These are phyloP conservation scores for Pardalotus punctatus DNA, from an alignment of 2,113 vertebrate species.

Conservation along the genomic window DNA sequence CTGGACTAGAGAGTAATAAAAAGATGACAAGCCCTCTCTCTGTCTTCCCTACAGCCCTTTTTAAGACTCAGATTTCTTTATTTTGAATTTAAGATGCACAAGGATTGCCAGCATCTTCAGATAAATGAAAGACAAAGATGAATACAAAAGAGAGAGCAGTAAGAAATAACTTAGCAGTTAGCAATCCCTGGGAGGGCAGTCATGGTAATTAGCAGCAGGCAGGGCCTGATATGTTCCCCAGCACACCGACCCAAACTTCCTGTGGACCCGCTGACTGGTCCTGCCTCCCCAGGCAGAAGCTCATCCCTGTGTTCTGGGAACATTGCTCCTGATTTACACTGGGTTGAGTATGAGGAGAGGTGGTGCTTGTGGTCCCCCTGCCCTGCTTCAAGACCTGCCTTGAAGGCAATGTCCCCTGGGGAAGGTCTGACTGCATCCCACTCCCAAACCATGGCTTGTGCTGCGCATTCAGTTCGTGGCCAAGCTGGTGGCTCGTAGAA, in stretches of 20 bases:
- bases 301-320: neutral
- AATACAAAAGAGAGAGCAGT: neutral
- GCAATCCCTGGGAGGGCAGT: accelerated
- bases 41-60: neutral
- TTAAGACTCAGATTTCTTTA: neutral
- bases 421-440: neutral
- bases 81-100: neutral
- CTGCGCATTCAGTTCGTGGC: neutral
- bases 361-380: neutral
- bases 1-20: neutral
- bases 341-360: neutral
- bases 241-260: neutral
- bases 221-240: neutral
- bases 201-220: neutral
- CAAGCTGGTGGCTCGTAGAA: neutral
- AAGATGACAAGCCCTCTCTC: neutral
- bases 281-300: neutral
- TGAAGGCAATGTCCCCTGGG: too few species aligned
- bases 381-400: neutral
- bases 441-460: accelerated
- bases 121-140: neutral
- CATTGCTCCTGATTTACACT: neutral
- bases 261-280: accelerated
- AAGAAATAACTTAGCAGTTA: neutral
- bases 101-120: neutral